Percentiles rank a stretch among this genome's conserved stretches.
Conservation (phyloP, 2,888 invertebrate species). For the Polietes domitor region DNA sequence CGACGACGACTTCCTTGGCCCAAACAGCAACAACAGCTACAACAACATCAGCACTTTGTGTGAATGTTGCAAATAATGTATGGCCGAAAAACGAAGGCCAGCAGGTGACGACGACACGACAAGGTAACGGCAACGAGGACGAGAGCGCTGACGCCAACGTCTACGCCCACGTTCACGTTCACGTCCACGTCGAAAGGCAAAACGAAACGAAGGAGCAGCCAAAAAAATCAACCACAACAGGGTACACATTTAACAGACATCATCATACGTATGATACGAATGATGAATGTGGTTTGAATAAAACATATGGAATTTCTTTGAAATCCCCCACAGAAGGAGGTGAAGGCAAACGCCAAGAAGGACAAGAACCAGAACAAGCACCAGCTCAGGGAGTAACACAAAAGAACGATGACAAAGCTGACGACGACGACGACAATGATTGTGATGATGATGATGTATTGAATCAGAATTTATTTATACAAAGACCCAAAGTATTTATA, state of each 20-base stretch:
- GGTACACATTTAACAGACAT: slow-evolving; percentile 46
- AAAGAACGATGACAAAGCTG: slow-evolving; percentile 38
- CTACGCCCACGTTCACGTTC: slow-evolving; percentile 50
- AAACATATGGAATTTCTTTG: slow-evolving; percentile 56
- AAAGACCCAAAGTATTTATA: slow-evolving; percentile 36
- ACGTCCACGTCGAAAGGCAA: slow-evolving; percentile 8
- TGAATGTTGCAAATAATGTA: slow-evolving; percentile 61
- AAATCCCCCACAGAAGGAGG: slow-evolving; percentile 53
- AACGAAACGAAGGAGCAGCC: background rate
- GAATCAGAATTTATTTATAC: slow-evolving; percentile 42
- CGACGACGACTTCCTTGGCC: background rate
- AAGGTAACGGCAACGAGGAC: slow-evolving; percentile 56
- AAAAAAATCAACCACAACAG: slow-evolving; percentile 15
- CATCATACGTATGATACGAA: slow-evolving; percentile 50
- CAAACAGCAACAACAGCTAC: background rate
- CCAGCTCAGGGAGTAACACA: slow-evolving; percentile 57
- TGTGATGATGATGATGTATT: slow-evolving; percentile 13
- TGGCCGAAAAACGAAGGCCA: slow-evolving; percentile 61
- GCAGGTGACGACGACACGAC: slow-evolving; percentile 61
- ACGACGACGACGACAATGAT: slow-evolving; percentile 53
- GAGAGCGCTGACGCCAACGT: slow-evolving; percentile 48
- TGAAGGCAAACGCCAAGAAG: slow-evolving; percentile 70
- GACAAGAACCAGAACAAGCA: slow-evolving; percentile 63
- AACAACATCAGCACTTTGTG: slow-evolving; percentile 16
- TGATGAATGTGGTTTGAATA: slow-evolving; percentile 57